Percentiles rank a stretch among this genome's conserved stretches.
Conservation (phyloP, 2,888 invertebrate species). For the Dryobota labecula region DNA sequence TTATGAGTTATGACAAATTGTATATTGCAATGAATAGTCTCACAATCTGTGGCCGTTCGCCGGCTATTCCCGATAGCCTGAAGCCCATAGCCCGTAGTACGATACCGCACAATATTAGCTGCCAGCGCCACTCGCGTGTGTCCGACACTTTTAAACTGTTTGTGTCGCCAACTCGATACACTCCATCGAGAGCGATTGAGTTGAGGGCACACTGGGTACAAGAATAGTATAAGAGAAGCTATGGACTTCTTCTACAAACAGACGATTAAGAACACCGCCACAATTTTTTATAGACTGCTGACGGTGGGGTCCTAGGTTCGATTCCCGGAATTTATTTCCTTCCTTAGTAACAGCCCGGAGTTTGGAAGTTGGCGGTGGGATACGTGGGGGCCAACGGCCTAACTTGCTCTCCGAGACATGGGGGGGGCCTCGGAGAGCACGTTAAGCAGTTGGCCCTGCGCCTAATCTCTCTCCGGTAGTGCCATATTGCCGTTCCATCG, state of each 20-base stretch:
- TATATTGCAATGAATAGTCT: constrained; percentile 36
- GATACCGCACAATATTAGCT: constrained; percentile 68
- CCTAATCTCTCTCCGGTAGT: too few species aligned
- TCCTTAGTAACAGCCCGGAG: too few species aligned
- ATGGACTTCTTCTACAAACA: not conserved
- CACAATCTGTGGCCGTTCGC: constrained; percentile 15
- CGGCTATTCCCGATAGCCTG: constrained; percentile 26
- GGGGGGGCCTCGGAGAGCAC: too few species aligned
- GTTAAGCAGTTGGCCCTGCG: too few species aligned
- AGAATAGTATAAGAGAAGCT: not conserved
- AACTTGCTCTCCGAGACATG: too few species aligned
- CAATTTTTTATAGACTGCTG: not conserved
- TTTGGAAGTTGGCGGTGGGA: too few species aligned
- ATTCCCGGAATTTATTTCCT: too few species aligned
- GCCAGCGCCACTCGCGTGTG: constrained; percentile 69
- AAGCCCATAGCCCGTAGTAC: constrained; percentile 12
- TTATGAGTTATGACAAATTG: constrained; percentile 15
- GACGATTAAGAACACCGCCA: not conserved
- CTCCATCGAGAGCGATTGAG: constrained; percentile 29
- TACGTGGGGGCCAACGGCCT: too few species aligned
- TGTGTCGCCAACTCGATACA: constrained; percentile 67
- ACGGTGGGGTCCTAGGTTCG: too few species aligned
- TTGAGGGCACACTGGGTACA: constrained; percentile 17
- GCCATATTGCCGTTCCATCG: too few species aligned
- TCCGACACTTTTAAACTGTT: constrained; percentile 71